These are phyloP conservation scores for Stichodactyla mertensii DNA, from an alignment of 64 coral and sea anemone genomes.

Conservation along the genomic window DNA sequence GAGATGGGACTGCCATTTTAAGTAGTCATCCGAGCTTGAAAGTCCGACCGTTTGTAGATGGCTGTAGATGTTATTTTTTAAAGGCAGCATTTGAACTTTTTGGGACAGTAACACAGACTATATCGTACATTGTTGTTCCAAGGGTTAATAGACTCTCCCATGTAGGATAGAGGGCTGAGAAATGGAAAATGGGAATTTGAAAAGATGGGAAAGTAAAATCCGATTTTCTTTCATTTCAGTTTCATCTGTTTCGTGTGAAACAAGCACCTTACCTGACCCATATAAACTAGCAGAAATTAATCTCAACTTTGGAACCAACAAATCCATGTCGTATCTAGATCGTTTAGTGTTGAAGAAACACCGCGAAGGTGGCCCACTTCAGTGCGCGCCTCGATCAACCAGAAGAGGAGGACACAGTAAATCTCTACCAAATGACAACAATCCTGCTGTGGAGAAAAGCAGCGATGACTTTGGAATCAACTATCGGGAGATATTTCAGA, in stretches of 20 bases:
- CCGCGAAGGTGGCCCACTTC: conserved; percentile 32
- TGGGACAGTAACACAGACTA: too few relatives aligned
- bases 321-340: conserved; percentile 76
- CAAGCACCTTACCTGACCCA: conserved; percentile 44
- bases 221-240: not conserved
- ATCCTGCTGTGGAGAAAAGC: conserved; percentile 8
- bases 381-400: not conserved
- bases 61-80: too few relatives aligned
- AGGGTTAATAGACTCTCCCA: too few relatives aligned
- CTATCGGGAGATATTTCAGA: conserved; percentile 79
- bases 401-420: conserved; percentile 16
- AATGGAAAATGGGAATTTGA: too few relatives aligned
- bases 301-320: conserved; percentile 65
- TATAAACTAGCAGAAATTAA: conserved; percentile 47
- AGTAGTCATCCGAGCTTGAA: too few relatives aligned
- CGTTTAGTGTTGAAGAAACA: conserved; percentile 84
- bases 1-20: too few relatives aligned
- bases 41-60: too few relatives aligned
- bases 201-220: too few relatives aligned
- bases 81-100: too few relatives aligned
- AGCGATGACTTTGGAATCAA: conserved; percentile 47
- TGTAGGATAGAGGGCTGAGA: not conserved
- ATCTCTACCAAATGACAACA: not conserved
- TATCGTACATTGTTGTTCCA: too few relatives aligned
- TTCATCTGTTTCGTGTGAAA: conserved; percentile 58